Conservation (phyloP, 2,797 vertebrate genomes). For the Sebastes kiyomatsui region DNA sequence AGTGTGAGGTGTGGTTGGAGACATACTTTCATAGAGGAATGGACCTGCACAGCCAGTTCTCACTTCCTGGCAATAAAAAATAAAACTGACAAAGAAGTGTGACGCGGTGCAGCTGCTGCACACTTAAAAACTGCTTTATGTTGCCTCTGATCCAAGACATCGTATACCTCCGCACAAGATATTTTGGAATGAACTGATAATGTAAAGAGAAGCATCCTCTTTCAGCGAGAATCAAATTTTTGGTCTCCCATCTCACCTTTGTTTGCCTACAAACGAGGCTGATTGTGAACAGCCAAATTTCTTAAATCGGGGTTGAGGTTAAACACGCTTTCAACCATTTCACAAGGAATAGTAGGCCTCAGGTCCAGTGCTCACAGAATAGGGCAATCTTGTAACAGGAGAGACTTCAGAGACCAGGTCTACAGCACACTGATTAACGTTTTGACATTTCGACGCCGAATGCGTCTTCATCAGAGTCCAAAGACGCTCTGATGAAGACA, state of each 20-base stretch:
- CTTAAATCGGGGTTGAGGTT: neutral
- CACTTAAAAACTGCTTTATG: neutral
- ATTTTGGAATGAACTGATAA: neutral
- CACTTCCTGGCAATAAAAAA: constrained; percentile 15
- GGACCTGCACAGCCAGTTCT: constrained; percentile 49
- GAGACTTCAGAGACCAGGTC: too few species aligned
- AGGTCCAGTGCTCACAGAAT: too few species aligned
- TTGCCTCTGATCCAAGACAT: constrained; percentile 21
- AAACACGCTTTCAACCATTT: too few species aligned
- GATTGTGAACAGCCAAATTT: neutral
- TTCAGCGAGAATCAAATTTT: neutral
- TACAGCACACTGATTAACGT: too few species aligned
- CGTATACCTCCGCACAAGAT: constrained; percentile 4
- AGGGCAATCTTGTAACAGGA: too few species aligned
- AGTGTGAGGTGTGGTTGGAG: constrained; percentile 40
- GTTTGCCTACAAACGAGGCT: neutral
- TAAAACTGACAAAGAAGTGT: constrained; percentile 11
- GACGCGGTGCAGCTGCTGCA: neutral
- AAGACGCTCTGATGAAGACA: too few species aligned
- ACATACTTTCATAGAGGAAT: constrained; percentile 44
- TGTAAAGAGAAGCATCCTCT: neutral
- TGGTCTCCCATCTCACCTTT: neutral
- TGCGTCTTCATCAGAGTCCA: too few species aligned
- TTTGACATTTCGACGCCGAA: too few species aligned
- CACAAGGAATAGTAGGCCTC: too few species aligned